Base-by-base conservation (phyloP, 2,797 vertebrate genomes). In the Hippopotamyrus pictus region DNA sequence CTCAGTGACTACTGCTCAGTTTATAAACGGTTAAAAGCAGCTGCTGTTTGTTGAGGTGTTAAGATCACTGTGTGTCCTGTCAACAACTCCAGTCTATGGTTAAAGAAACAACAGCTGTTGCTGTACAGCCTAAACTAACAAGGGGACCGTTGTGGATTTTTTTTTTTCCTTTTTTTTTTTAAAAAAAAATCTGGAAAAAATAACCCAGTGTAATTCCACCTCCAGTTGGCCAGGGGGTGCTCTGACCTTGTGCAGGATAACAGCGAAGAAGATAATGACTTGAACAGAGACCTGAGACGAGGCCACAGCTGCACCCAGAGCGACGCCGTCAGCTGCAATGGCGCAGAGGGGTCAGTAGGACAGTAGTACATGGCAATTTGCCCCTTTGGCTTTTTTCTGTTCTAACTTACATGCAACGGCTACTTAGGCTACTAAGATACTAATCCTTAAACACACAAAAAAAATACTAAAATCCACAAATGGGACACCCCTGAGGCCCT, bases 221-320 rank as follows among this genome's bases (percentile, higher is more conserved):
- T 73, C 65, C 29, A 37, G 65, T 33, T 73, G 5, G 4, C 65
- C 29, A 37, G 65, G 29, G 65, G 65, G 65, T 12, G 1, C 29
- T 73, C 65, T 93, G 92, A 97, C 97, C 96, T 97, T 97, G 94
- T 97, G 96, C 33, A 97, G 92, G 91, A 97, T 96, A 37, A 97
- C 96, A 46, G 96, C 97, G 25, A 96, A 94, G 93, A 97, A 97
- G 1, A 96, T 95, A 1, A 97, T 92, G 59, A 97, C 92, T 91
- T 97, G 96, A 69, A 97, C 95, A 0, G 96, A 95, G 86, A 95
- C 94, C 89, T 96, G 94, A 2, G 95, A 94, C 0, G 96, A 96
- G 25, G 96, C 95, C 17, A 95, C 96, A 7, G 96, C 96, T 19
- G 96, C 95, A 9, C 96, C 96, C 0, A 97, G 93, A 87, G 96